Evolutionary conservation across 2,797 vertebrate species (phyloP), one percentile per base, ranked within the genome.

Genomic region (Darevskia nairensis): DNA sequence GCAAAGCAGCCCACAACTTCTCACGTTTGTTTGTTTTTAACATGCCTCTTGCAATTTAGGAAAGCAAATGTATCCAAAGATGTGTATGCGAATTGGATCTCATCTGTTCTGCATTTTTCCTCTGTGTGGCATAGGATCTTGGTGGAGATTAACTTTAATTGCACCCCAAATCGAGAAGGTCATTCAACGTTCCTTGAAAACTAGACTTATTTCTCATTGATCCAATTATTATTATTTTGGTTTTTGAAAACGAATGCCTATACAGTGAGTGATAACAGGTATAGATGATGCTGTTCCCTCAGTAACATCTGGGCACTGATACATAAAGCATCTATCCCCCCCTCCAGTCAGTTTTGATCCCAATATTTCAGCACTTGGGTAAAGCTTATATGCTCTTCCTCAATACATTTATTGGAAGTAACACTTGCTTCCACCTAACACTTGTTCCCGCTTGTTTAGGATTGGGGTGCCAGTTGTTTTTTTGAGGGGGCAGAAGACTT

Each of bases 1-100:
- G 72, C 61, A 46, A 89, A 91, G 87, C 92, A 84, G 41, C 92
- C 74, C 75, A 79, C 44, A 89, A 89, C 76, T 82, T 87, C 88
- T 78, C 10, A 4, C 8, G 13, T 76, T 80, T 93, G 1, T 55
- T 50, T 35, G 35, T 50, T 55, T 55, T 55, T 72, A 6, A 74
- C 61, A 79, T 25, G n/a, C n/a, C 87, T 89, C 90, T 88, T 77
- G 13, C 41, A 9, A 86, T 89, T 89, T 59, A 29, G 11, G 5
- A 78, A 83, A n/a, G 90, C 89, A 17, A 82, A 46, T 90, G 85
- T 86, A 21, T 88, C 81, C 61, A 39, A 46, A 35, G 68, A 64
- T 41, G 69, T 23, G 83, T 71, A 21, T 41, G 41, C 3, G 80
- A 68, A 68, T 55, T 83, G 35, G 50, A 21, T 81, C 1, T 29